These are phyloP conservation scores for Nemopilema nomurai DNA, from an alignment of 30 jellyfish, hydroid and myxozoan genomes.

Conservation along the genomic window DNA sequence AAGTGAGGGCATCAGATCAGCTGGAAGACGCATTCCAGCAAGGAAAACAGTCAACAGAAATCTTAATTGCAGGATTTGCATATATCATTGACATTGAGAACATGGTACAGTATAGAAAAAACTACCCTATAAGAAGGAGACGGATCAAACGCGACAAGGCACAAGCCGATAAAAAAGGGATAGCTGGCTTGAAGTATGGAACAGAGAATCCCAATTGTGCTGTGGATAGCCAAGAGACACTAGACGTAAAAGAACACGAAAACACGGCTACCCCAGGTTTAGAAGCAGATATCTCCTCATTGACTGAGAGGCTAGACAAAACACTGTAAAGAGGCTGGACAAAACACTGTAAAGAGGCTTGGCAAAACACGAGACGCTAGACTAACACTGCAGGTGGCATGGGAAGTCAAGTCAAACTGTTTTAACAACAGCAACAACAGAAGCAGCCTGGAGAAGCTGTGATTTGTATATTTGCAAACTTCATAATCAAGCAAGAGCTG, in stretches of 20 bases:
- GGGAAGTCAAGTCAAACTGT: no score
- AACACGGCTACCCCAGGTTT: neutral
- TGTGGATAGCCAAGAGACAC: neutral
- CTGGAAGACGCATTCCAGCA: conserved; percentile 74
- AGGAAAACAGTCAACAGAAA: conserved; percentile 71
- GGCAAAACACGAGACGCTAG: no score
- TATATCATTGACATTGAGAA: conserved; percentile 79
- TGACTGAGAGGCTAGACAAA: conserved; percentile 23
- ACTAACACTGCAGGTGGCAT: no score
- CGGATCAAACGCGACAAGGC: conserved; percentile 81
- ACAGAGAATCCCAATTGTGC: neutral
- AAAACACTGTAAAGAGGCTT: neutral
- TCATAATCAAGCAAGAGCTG: neutral
- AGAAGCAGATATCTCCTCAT: neutral
- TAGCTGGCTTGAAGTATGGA: conserved; percentile 80
- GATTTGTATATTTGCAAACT: no score
- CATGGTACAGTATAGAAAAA: conserved; percentile 87
- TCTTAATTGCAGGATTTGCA: conserved; percentile 84
- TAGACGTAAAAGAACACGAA: neutral
- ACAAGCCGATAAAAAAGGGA: conserved; percentile 80
- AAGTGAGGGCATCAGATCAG: conserved; percentile 83
- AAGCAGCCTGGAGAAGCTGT: no score
- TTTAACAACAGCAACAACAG: no score
- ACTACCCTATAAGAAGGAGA: conserved; percentile 77
- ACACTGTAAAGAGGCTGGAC: conserved; percentile 3